phyloP scores from a whole-genome alignment of 2,113 vertebrate genomes.

The Gallinago jamesoni region DNA sequence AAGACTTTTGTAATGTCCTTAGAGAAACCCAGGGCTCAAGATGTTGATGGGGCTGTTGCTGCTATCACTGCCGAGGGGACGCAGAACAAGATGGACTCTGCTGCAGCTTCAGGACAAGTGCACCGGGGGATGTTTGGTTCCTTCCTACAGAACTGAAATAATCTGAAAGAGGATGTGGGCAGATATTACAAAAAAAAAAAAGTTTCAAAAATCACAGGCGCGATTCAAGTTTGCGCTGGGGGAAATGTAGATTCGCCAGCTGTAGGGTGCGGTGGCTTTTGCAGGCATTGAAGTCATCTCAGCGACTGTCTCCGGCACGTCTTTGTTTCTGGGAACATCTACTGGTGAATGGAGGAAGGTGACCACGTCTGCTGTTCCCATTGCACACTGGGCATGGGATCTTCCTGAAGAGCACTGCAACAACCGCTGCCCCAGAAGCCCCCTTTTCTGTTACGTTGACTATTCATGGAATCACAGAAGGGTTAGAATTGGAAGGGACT shows the following conservation, averaged over 20 bases:
- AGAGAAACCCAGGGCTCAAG: not conserved
- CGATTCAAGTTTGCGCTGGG: not conserved
- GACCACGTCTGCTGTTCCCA: not conserved
- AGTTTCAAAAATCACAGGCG: not conserved
- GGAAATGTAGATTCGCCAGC: too few relatives aligned
- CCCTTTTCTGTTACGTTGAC: not conserved
- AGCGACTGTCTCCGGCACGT: rapidly evolving
- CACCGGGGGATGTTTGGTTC: not conserved
- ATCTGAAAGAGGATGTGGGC: not conserved
- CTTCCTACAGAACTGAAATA: not conserved
- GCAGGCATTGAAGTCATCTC: not conserved
- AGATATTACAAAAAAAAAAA: not conserved
- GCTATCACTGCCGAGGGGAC: rapidly evolving
- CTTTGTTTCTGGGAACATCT: not conserved
- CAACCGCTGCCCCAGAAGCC: not conserved
- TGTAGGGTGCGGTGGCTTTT: not conserved
- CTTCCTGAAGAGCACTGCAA: not conserved
- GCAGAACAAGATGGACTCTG: not conserved
- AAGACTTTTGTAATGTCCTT: not conserved
- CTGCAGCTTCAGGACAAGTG: not conserved
- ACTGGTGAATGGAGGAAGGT: not conserved
- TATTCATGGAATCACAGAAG: too few relatives aligned
- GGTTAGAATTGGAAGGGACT: too few relatives aligned
- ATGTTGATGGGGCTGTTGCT: not conserved
- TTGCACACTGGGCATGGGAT: not conserved